These are phyloP conservation scores for Jordanella pulchra DNA, from an alignment of 2,797 vertebrate species.

Conservation along the genomic window DNA sequence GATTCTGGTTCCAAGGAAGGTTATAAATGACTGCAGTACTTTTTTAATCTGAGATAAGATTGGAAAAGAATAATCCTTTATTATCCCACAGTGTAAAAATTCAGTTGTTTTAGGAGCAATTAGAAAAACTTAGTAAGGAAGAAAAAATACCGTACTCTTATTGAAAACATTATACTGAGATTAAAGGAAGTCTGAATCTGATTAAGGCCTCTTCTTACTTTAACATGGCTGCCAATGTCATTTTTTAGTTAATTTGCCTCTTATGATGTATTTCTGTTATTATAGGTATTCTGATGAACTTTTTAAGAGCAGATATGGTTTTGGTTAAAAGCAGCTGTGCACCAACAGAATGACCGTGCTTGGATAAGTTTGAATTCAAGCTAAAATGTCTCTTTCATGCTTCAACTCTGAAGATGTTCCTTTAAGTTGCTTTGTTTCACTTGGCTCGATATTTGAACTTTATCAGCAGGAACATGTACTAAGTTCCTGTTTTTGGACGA, in stretches of 20 bases:
- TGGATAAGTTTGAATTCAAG: not conserved
- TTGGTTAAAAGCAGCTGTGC: not conserved
- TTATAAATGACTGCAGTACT: not conserved
- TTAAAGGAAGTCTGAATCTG: too few relatives aligned
- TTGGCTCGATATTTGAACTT: slow-evolving; percentile 36
- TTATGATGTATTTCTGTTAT: not conserved
- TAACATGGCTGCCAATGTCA: not conserved
- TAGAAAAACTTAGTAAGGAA: too few relatives aligned
- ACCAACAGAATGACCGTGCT: not conserved
- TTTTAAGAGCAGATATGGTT: not conserved
- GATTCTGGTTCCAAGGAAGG: not conserved
- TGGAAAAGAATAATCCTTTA: too few relatives aligned
- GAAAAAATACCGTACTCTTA: too few relatives aligned
- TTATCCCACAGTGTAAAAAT: too few relatives aligned
- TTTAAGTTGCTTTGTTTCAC: not conserved
- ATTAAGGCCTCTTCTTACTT: not conserved
- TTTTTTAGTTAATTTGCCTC: not conserved
- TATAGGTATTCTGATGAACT: not conserved
- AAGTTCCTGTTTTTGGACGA: slow-evolving; percentile 47
- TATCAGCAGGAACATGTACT: slow-evolving; percentile 36
- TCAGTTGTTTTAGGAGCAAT: too few relatives aligned
- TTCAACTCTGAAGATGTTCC: not conserved
- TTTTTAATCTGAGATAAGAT: not conserved
- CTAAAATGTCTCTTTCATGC: not conserved
- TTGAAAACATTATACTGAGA: too few relatives aligned